Percentiles rank a stretch among this genome's conserved stretches.
phyloP scores from a whole-genome alignment of 2,888 invertebrate genomes.

The Andrena praecox region DNA sequence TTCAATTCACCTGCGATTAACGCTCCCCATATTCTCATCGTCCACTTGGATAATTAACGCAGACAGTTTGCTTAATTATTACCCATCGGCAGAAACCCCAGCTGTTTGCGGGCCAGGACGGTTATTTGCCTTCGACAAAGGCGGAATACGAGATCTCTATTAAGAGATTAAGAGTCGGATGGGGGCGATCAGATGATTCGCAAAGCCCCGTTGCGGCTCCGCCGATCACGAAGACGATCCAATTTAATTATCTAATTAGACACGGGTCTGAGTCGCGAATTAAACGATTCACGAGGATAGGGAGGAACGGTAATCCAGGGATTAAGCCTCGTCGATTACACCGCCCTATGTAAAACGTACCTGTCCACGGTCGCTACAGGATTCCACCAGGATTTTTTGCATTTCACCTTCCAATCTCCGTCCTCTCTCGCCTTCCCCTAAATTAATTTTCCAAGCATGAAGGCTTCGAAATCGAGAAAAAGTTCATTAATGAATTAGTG shows the following conservation, averaged over 20 bases:
- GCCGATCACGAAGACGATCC: constrained; percentile 15
- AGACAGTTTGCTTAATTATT: constrained; percentile 3
- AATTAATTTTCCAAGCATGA: not conserved
- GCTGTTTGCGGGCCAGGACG: not conserved
- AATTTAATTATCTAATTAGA: constrained; percentile 65
- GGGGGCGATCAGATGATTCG: constrained; percentile 35
- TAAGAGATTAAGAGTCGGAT: constrained; percentile 36
- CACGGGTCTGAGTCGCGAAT: constrained; percentile 41
- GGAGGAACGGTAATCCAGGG: constrained; percentile 36
- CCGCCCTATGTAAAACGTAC: constrained; percentile 20
- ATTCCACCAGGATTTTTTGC: not conserved
- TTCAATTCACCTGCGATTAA: not conserved
- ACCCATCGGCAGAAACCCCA: too few relatives aligned
- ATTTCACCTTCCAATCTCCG: not conserved
- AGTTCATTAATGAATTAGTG: too few relatives aligned
- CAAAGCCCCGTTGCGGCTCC: constrained; percentile 20
- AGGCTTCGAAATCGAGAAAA: not conserved
- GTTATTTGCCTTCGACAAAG: constrained; percentile 12
- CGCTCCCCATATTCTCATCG: not conserved
- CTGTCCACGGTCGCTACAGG: not conserved
- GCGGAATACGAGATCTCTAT: constrained; percentile 23
- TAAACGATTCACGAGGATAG: constrained; percentile 31
- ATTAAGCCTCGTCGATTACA: constrained; percentile 47
- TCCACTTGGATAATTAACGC: not conserved
- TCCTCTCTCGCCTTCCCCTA: not conserved